phyloP scores from a whole-genome alignment of 2,888 invertebrate genomes.

The Callosobruchus maculatus region DNA sequence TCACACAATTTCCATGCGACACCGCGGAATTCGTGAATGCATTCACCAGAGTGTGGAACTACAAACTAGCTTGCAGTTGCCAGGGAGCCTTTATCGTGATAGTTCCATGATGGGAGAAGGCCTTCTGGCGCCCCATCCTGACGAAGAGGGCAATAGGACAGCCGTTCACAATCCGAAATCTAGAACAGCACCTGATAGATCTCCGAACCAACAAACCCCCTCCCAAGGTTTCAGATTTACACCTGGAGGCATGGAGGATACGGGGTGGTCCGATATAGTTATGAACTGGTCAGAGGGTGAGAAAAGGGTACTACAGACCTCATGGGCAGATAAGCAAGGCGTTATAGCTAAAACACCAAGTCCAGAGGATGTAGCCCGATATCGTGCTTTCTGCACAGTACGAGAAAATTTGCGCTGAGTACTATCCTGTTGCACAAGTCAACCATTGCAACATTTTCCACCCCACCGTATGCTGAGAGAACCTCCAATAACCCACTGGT shows the following conservation, averaged over 20 bases:
- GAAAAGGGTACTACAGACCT: no score
- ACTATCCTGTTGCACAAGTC: constrained; percentile 29
- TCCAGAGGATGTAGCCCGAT: constrained; percentile 1
- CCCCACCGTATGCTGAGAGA: constrained; percentile 2
- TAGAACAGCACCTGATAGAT: constrained; percentile 21
- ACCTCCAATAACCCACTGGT: constrained; percentile 4
- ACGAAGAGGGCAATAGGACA: no score
- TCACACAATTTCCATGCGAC: constrained; percentile 12
- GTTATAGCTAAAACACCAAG: constrained; percentile 9
- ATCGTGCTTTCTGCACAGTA: constrained; percentile 12
- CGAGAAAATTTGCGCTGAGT: constrained; percentile 16
- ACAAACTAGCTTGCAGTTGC: constrained; percentile 19
- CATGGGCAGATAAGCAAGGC: constrained; percentile 1
- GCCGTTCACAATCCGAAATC: no score
- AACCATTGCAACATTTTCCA: constrained; percentile 15
- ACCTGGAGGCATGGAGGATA: constrained; percentile 31
- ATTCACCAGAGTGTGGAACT: constrained; percentile 22
- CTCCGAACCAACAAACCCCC: constrained; percentile 6
- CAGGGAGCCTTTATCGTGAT: constrained; percentile 27
- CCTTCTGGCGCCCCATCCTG: constrained; percentile 35
- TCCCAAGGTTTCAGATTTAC: constrained; percentile 19
- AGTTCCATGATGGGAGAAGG: constrained; percentile 24
- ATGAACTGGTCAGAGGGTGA: constrained; percentile 16
- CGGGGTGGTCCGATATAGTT: constrained; percentile 24
- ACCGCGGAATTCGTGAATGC: constrained; percentile 16